Evolutionary conservation across 2,113 vertebrate species (phyloP).

Genomic region (Spheniscus mendiculus): DNA sequence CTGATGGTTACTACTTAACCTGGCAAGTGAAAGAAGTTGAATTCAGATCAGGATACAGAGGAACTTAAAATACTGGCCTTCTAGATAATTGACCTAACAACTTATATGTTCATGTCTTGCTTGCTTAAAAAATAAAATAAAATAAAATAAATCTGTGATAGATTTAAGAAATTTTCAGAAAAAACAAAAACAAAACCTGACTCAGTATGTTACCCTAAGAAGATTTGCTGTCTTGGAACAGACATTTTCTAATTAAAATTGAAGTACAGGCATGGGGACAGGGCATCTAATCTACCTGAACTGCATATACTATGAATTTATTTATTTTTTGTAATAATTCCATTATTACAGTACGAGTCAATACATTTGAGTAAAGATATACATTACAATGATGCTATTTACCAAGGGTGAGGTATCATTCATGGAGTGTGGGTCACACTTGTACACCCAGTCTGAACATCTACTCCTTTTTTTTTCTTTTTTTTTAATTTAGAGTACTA

Average conservation of each 20-base stretch:
- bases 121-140: neutral
- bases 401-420: neutral
- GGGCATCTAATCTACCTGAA: neutral
- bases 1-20: neutral
- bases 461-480: no score
- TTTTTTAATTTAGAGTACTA: neutral
- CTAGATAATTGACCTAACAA: neutral
- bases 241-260: neutral
- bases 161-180: neutral
- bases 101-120: neutral
- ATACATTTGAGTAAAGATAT: neutral
- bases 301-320: neutral
- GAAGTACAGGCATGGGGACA: neutral
- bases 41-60: neutral
- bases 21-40: neutral
- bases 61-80: neutral
- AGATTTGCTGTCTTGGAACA: neutral
- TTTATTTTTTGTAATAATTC: neutral
- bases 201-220: neutral
- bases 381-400: neutral
- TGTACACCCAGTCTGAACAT: neutral
- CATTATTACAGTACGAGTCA: neutral
- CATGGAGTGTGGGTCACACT: neutral
- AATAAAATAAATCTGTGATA: neutral
- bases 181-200: rapidly evolving